Base-by-base conservation (phyloP, 2,113 vertebrate genomes). In the Lutjanus erythropterus region DNA sequence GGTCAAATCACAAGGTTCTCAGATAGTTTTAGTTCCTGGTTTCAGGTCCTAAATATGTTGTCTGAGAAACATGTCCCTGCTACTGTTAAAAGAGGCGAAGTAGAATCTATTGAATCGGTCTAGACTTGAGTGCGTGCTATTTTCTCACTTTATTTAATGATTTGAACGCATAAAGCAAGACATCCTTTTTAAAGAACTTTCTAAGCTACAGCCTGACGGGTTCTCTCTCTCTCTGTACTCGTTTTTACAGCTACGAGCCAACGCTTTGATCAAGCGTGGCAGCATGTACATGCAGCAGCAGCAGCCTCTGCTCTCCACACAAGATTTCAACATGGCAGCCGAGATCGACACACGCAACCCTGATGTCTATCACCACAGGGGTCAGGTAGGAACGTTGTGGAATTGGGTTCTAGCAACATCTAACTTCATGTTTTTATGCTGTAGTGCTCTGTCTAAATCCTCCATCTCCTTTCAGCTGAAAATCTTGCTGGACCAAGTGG, bases 261-360 rank as follows among this genome's bases (percentile, higher is more conserved):
- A 99, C 29, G 98, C 97, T 19, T 90, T 99, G 58, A 99, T 99
- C 93, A 99, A 99, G 76, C 95, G 98, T 55, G 98, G 98, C 33
- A 99, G 98, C 79, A 99, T 99, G 98, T 96, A 96, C 89, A 99
- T 99, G 98, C 98, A 99, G 79, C 98, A 99, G 89, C 98, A 99
- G 93, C 97, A 97, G 52, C 97, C 98, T 0, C 18, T 94, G 77
- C 88, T 97, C 29, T 99, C 98, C 6, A 99, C 98, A 16, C 96
- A 98, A 71, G 98, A 99, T 61, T 99, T 99, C 65, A 98, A 99
- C 93, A 97, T 94, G 95, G 98, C 98, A 11, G 98, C 98, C 0
- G 96, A 97, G 74, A 97, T 98, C 0, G 97, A 99, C 65, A 93
- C 94, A 18, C 95, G 95, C 84, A 99, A 99, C 55, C 97, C 98